Evolutionary conservation across 2,113 vertebrate species (phyloP).

Genomic region (Phasianus colchicus): DNA sequence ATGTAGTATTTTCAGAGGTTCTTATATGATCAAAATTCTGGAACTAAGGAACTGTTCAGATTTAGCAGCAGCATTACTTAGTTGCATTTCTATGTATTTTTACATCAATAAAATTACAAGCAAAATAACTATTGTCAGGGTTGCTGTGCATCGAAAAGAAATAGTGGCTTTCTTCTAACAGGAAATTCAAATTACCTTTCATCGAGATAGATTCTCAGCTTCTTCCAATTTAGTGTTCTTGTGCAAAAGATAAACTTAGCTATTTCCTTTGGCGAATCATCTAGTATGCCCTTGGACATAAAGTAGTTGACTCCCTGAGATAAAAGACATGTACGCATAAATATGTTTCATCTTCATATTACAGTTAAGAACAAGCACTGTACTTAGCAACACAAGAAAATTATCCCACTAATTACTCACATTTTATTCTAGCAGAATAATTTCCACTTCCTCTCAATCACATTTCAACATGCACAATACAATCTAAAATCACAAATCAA

Average conservation of each 20-base stretch:
- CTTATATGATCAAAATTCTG: background rate
- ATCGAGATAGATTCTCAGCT: conserved; percentile 96
- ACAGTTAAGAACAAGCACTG: conserved; percentile 19
- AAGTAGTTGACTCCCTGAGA: conserved; percentile 94
- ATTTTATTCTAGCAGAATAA: conserved; percentile 31
- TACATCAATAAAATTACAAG: background rate
- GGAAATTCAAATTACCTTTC: conserved; percentile 85
- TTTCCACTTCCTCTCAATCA: conserved; percentile 27
- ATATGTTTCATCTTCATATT: conserved; percentile 24
- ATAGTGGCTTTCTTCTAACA: background rate
- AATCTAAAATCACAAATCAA: conserved; percentile 53
- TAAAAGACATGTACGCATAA: conserved; percentile 66
- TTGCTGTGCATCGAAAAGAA: background rate
- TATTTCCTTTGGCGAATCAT: conserved; percentile 94
- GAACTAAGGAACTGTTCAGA: background rate
- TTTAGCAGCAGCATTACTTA: background rate
- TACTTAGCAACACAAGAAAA: conserved; percentile 27
- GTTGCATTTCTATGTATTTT: background rate
- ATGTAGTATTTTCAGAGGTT: background rate
- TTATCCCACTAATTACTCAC: conserved; percentile 8
- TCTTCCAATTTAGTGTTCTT: conserved; percentile 98
- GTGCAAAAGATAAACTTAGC: conserved; percentile 99
- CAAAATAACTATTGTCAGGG: background rate
- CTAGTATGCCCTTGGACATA: conserved; percentile 94
- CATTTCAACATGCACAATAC: conserved; percentile 75